Conservation (phyloP, 2,113 vertebrate species). For the Plotosus lineatus region DNA sequence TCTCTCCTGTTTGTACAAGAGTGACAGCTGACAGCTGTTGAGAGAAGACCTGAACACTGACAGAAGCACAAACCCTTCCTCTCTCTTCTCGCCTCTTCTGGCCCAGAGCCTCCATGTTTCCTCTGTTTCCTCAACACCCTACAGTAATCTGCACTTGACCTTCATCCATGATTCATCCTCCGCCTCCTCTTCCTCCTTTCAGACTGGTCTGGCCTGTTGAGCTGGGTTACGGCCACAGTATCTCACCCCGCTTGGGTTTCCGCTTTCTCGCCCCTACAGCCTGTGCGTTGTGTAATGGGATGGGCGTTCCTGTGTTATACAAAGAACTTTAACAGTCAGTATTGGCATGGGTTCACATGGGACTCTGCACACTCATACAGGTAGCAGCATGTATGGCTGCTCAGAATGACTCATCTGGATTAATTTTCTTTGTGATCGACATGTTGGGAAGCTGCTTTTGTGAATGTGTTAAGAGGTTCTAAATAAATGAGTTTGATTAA, state of each 20-base stretch:
- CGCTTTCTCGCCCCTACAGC: slow-evolving; percentile 9
- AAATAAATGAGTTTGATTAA: neutral
- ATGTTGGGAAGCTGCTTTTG: slow-evolving; percentile 19
- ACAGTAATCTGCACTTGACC: slow-evolving; percentile 44
- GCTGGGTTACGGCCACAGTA: slow-evolving; percentile 13
- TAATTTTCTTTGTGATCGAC: slow-evolving; percentile 27
- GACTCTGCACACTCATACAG: neutral
- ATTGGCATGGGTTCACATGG: neutral
- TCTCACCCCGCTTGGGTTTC: neutral
- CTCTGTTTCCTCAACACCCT: slow-evolving; percentile 51
- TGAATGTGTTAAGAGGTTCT: slow-evolving; percentile 15
- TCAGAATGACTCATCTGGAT: slow-evolving; percentile 1
- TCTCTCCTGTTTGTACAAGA: slow-evolving; percentile 28
- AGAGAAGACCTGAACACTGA: slow-evolving; percentile 29
- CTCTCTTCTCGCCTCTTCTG: slow-evolving; percentile 27
- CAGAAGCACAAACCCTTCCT: slow-evolving; percentile 16
- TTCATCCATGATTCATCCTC: slow-evolving; percentile 48
- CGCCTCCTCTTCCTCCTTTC: slow-evolving; percentile 26
- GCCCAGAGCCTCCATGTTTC: slow-evolving; percentile 38
- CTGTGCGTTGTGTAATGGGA: neutral
- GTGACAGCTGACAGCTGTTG: slow-evolving; percentile 22
- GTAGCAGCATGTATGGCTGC: slow-evolving; percentile 35
- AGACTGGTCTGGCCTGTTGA: slow-evolving; percentile 51
- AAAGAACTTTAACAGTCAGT: neutral
- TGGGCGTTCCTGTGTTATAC: slow-evolving; percentile 2